Percentiles rank a stretch among this genome's conserved stretches.
Evolutionary conservation across 92 coral and sea anemone species (phyloP).

Genomic region (Parazoanthus swiftii): DNA sequence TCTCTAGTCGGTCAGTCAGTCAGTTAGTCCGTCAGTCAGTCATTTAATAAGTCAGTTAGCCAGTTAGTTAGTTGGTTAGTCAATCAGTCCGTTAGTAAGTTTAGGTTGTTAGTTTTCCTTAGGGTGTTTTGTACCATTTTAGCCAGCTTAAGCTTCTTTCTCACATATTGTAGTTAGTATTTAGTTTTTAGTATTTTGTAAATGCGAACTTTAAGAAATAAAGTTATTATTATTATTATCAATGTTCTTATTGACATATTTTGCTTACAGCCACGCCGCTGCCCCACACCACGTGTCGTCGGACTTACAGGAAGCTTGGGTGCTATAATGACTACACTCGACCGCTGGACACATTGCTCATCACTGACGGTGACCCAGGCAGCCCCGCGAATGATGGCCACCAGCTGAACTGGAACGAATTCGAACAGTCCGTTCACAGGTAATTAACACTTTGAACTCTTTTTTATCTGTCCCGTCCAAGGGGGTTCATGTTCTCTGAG

Average conservation of each 20-base stretch:
- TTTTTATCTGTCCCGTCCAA: background rate
- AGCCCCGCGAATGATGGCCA: slow-evolving; percentile 40
- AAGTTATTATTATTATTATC: background rate
- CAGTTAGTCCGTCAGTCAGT: no score
- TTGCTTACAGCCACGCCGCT: background rate
- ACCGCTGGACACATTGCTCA: slow-evolving; percentile 29
- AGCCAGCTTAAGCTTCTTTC: no score
- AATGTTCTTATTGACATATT: background rate
- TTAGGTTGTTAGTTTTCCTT: no score
- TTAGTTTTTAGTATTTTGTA: no score
- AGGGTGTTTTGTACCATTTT: no score
- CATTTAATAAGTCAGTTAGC: no score
- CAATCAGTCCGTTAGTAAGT: no score
- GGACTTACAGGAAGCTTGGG: slow-evolving; percentile 57
- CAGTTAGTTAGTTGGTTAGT: no score
- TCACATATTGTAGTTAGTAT: no score
- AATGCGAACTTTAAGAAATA: background rate
- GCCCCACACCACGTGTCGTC: slow-evolving; percentile 50
- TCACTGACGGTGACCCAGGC: slow-evolving; percentile 36
- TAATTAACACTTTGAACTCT: background rate
- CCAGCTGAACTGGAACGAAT: slow-evolving; percentile 46
- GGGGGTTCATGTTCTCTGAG: background rate
- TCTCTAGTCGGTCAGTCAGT: no score
- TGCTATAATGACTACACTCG: slow-evolving; percentile 47
- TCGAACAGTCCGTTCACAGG: slow-evolving; percentile 61